Percentiles rank a stretch among this genome's conserved stretches.
Evolutionary conservation across 2,888 invertebrate species (phyloP).

Genomic region (Fabriciana adippe): DNA sequence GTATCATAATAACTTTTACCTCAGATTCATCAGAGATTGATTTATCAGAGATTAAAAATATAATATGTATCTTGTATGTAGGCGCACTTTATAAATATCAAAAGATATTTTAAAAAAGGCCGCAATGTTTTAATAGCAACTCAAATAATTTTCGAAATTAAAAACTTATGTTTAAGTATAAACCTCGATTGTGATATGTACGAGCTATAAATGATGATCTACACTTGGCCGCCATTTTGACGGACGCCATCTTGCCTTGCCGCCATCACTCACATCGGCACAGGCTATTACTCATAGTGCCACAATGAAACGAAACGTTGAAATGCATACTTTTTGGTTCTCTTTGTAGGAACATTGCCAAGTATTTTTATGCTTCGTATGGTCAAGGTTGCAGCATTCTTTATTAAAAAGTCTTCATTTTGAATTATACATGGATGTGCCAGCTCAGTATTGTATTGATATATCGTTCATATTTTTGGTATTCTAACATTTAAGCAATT

Average conservation of each 20-base stretch:
- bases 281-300: constrained; percentile 49
- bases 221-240: constrained; percentile 37
- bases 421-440: background rate
- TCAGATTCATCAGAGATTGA: no score
- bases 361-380: constrained; percentile 23
- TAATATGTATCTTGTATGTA: no score
- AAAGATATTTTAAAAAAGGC: no score
- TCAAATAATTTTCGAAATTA: background rate
- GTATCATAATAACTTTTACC: no score
- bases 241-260: constrained; percentile 48
- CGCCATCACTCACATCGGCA: constrained; percentile 47
- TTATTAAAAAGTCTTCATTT: background rate
- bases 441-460: background rate
- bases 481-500: no score
- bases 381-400: constrained; percentile 16
- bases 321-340: constrained; percentile 25
- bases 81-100: no score
- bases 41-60: no score
- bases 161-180: background rate
- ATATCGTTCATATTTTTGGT: no score
- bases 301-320: constrained; percentile 27
- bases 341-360: constrained; percentile 22
- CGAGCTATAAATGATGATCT: constrained; percentile 22
- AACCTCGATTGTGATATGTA: background rate
- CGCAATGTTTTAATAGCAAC: no score